phyloP scores from a whole-genome alignment of 2,888 invertebrate genomes.

The Augiades crinisus region DNA sequence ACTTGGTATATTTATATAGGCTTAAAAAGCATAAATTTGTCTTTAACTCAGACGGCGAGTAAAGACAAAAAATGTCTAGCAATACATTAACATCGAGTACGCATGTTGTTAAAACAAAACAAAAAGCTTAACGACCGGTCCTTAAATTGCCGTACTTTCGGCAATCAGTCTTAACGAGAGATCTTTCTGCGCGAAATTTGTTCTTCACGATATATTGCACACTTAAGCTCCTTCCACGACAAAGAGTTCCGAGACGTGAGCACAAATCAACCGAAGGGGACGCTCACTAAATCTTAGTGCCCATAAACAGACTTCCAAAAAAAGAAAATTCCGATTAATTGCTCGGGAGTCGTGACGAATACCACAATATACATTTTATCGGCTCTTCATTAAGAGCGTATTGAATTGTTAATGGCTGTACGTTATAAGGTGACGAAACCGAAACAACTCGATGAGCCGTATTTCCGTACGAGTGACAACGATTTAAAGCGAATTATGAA shows the following conservation, averaged over 20 bases:
- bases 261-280: conserved; percentile 65
- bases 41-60: not conserved
- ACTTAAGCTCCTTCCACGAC: conserved; percentile 58
- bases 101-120: conserved; percentile 13
- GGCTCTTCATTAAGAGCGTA: conserved; percentile 72
- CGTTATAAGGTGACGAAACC: conserved; percentile 69
- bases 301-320: conserved; percentile 65
- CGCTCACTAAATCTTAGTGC: conserved; percentile 63
- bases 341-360: conserved; percentile 64
- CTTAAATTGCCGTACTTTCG: conserved; percentile 52
- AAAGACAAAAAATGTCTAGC: conserved; percentile 10
- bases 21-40: not conserved
- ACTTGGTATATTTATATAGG: too few relatives aligned
- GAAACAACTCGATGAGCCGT: conserved; percentile 57
- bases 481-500: conserved; percentile 46
- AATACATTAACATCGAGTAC: conserved; percentile 12
- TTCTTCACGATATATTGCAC: conserved; percentile 67
- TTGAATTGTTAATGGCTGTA: conserved; percentile 76
- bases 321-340: conserved; percentile 69
- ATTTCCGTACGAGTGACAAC: conserved; percentile 51
- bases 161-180: conserved; percentile 57
- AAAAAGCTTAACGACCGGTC: conserved; percentile 38
- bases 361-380: conserved; percentile 76
- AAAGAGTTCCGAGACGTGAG: conserved; percentile 63
- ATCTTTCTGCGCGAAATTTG: conserved; percentile 65